These are phyloP conservation scores for Dipodomys stephensi DNA, from an alignment of 2,113 vertebrate species.

Conservation along the genomic window DNA sequence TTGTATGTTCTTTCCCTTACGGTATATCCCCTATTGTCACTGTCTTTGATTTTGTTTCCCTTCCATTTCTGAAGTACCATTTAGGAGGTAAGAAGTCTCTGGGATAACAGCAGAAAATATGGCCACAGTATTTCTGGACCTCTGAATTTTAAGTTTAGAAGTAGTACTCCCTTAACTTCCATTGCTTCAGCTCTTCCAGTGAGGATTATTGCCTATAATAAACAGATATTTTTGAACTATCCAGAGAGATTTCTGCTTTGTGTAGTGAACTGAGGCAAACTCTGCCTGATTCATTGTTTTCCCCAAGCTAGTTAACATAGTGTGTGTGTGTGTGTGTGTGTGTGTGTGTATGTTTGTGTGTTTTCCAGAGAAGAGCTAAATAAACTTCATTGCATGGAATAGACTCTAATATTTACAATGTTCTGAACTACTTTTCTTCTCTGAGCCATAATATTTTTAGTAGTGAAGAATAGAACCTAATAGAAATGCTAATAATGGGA, in stretches of 20 bases:
- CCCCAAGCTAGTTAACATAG: neutral
- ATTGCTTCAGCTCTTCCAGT: neutral
- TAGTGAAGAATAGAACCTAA: conserved; percentile 4
- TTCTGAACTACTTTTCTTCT: conserved; percentile 5
- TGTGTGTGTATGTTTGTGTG: neutral
- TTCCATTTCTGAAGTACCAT: neutral
- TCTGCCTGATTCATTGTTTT: neutral
- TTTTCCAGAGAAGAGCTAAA: neutral
- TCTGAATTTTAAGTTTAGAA: neutral
- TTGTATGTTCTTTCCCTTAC: no score
- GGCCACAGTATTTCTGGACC: neutral
- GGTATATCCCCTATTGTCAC: no score
- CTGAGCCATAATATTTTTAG: neutral
- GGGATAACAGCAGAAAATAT: neutral
- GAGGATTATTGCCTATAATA: no score
- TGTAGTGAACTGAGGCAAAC: neutral
- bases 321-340: no score
- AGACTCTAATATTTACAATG: neutral
- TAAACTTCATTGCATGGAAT: neutral
- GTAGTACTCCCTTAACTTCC: neutral
- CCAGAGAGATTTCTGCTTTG: neutral
- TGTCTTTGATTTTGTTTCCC: neutral
- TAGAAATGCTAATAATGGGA: neutral
- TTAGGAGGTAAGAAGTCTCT: neutral
- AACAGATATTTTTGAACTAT: neutral